Conservation (phyloP, 2,113 vertebrate species). For the Zosterops japonicus region DNA sequence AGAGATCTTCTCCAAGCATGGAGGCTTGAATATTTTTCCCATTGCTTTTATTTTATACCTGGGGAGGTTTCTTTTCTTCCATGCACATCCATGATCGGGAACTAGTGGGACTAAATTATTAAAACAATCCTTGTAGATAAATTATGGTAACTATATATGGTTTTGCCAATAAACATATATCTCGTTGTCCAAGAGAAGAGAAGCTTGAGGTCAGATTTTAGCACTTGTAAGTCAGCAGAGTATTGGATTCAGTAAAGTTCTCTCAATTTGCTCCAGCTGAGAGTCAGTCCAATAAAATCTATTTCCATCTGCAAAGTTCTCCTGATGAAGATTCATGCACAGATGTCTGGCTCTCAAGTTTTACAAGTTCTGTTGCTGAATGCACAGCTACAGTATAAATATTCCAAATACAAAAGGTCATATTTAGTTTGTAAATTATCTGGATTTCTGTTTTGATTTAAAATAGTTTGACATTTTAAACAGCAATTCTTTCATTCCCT, state of each 20-base stretch:
- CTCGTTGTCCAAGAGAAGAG: background rate
- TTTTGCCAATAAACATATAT: background rate
- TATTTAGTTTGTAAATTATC: conserved; percentile 79
- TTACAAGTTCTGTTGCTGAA: conserved; percentile 64
- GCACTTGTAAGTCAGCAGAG: background rate
- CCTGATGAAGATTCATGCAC: conserved; percentile 43
- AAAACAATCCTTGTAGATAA: background rate
- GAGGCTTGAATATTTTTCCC: background rate
- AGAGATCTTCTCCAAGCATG: background rate
- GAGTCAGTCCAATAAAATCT: conserved; percentile 46
- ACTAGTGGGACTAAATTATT: background rate
- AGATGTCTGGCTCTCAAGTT: conserved; percentile 67
- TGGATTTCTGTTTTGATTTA: conserved; percentile 76
- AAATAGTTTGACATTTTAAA: conserved; percentile 81
- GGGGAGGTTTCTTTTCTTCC: background rate
- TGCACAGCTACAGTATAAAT: conserved; percentile 67
- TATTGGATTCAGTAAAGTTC: background rate
- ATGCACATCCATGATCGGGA: background rate
- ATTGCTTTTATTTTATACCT: background rate
- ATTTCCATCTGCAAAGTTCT: conserved; percentile 40
- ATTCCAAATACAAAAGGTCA: conserved; percentile 76
- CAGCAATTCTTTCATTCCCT: conserved; percentile 67
- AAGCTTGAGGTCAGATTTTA: background rate
- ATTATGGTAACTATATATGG: background rate
- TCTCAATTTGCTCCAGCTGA: conserved; percentile 4